Conservation (phyloP, 1,140 invertebrate species). For the Sogatella furcifera region DNA sequence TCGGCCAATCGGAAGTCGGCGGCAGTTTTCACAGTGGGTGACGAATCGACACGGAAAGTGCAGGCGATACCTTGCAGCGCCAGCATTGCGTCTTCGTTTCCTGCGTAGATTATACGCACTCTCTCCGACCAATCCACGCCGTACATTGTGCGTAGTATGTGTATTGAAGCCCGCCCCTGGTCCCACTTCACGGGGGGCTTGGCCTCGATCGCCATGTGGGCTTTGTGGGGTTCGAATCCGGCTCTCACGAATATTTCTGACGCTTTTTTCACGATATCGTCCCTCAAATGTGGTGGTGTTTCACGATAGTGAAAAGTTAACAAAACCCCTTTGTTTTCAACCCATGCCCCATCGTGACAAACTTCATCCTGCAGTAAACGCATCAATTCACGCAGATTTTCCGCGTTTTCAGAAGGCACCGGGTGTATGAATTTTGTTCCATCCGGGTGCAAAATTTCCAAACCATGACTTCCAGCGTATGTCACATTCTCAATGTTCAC, state of each 20-base stretch:
- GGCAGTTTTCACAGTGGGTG: conserved; percentile 70
- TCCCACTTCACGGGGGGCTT: conserved; percentile 84
- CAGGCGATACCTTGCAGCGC: conserved; percentile 80
- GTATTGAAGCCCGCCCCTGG: conserved; percentile 80
- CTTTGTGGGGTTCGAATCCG: conserved; percentile 64
- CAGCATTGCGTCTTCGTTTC: conserved; percentile 86
- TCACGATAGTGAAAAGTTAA: conserved; percentile 83
- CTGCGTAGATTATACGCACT: conserved; percentile 80
- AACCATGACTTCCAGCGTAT: conserved; percentile 83
- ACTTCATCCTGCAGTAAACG: conserved; percentile 74
- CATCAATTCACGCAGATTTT: conserved; percentile 67
- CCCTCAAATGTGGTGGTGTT: conserved; percentile 52
- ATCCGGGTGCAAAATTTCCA: conserved; percentile 82
- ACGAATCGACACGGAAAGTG: conserved; percentile 77
- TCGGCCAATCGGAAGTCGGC: conserved; percentile 75
- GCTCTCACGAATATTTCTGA: conserved; percentile 57
- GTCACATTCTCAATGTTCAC: conserved; percentile 51
- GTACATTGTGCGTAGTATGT: conserved; percentile 78
- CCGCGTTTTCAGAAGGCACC: conserved; percentile 75
- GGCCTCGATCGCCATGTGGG: conserved; percentile 79
- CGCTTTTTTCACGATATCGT: conserved; percentile 53
- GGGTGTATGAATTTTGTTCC: conserved; percentile 86
- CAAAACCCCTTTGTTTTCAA: conserved; percentile 81
- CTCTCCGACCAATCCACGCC: conserved; percentile 85
- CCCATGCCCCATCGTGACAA: conserved; percentile 79